Conservation (phyloP, 2,888 invertebrate genomes). For the Exephanes ischioxanthus region DNA sequence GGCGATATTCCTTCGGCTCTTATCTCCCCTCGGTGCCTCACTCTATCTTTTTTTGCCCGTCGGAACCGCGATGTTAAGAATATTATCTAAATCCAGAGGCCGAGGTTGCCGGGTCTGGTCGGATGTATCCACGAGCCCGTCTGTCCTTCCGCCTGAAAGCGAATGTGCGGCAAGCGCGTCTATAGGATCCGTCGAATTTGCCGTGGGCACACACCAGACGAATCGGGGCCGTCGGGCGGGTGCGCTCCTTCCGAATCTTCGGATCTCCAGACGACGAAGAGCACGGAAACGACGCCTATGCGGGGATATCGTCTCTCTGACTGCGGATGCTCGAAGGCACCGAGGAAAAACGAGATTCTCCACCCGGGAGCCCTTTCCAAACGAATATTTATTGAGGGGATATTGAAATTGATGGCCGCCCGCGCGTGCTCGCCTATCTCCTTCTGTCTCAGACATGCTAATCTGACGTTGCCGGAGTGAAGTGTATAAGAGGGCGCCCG, state of each 20-base stretch:
- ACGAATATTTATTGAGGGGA: conserved; percentile 81
- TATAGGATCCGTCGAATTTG: conserved; percentile 20
- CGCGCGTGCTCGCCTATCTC: conserved; percentile 52
- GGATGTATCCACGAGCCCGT: conserved; percentile 52
- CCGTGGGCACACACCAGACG: conserved; percentile 23
- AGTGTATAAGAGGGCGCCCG: conserved; percentile 71
- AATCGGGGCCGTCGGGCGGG: conserved; percentile 1
- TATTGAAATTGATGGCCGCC: conserved; percentile 80
- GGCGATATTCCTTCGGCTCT: not conserved
- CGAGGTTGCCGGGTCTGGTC: conserved; percentile 38
- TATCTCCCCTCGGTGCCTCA: not conserved
- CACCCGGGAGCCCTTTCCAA: conserved; percentile 71
- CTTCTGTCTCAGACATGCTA: conserved; percentile 79
- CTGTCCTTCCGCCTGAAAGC: conserved; percentile 46
- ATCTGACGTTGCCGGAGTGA: conserved; percentile 72
- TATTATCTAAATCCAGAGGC: conserved; percentile 58
- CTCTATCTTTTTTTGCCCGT: conserved; percentile 13
- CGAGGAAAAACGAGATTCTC: conserved; percentile 52
- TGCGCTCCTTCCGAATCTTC: conserved; percentile 41
- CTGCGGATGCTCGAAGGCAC: conserved; percentile 38
- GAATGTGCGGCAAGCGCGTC: conserved; percentile 2
- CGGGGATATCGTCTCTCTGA: conserved; percentile 63
- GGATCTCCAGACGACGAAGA: conserved; percentile 54
- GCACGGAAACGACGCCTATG: conserved; percentile 56
- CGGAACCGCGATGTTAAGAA: conserved; percentile 41